Evolutionary conservation across 1,140 invertebrate genomes (phyloP).

Genomic region (Hestina assimilis): DNA sequence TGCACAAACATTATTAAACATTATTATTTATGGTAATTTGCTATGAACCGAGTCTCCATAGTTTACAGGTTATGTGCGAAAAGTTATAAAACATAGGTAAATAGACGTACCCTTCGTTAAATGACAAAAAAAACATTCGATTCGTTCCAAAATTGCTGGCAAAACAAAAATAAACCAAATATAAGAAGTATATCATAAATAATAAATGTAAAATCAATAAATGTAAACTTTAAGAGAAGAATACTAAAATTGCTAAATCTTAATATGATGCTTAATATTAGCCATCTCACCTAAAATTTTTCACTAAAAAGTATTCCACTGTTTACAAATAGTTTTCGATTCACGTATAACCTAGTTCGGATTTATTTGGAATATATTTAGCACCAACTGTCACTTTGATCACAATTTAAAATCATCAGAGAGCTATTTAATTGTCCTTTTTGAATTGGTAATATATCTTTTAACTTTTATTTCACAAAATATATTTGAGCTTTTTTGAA

Average conservation of each 20-base stretch:
- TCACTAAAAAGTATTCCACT: conserved; percentile 12
- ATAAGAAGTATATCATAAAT: too few species aligned
- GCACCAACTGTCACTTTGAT: not conserved
- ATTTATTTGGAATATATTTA: not conserved
- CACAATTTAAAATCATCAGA: conserved; percentile 1
- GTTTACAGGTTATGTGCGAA: too few species aligned
- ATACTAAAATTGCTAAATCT: not conserved
- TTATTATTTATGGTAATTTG: too few species aligned
- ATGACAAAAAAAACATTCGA: too few species aligned
- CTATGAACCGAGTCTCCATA: too few species aligned
- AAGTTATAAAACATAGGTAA: too few species aligned
- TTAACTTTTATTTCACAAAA: not conserved
- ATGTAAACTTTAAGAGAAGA: not conserved
- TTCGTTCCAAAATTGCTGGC: too few species aligned
- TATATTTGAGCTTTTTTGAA: not conserved
- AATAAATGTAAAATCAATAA: too few species aligned
- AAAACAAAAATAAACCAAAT: too few species aligned
- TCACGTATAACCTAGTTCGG: conserved; percentile 13
- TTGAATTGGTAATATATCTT: not conserved
- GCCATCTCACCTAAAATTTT: conserved; percentile 3
- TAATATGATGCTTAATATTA: not conserved
- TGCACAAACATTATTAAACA: too few species aligned
- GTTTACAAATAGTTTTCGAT: conserved; percentile 21
- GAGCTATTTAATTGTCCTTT: too few species aligned
- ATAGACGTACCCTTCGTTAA: too few species aligned